Evolutionary conservation across 2,888 invertebrate genomes (phyloP), one percentile per base, ranked within the genome.

Genomic region (Cactoblastis cactorum): DNA sequence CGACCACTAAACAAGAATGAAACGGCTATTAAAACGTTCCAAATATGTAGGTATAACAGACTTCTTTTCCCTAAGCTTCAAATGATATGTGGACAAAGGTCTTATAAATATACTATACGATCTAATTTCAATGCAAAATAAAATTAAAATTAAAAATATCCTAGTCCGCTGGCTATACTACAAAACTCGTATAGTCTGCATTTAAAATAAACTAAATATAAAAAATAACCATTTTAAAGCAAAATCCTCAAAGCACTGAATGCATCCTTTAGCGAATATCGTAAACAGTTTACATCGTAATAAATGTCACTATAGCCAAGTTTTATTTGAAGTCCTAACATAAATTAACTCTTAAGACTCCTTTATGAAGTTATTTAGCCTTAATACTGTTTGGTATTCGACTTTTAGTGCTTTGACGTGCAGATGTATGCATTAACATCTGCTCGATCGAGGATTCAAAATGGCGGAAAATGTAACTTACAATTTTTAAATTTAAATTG

Each of bases 341-440:
- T 72, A 74, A 71, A 71, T 72, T 71, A 68, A 62, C 51, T 9
- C 61, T 71, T 67, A 71, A 67, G 63, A 60, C 60, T 53, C 62
- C 57, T 71, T 70, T 71, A 70, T 69, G 62, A 65, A 63, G 67
- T 62, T 61, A 63, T 65, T 65, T 58, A 54, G 64, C 61, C 14
- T 38, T 28, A 48, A 38, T 24, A 37, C 28, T 37, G 14, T 6
- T 11, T 9, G 18, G 11, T 11, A 38, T 19, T 38, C n/a, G 38
- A 38, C 18, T 18, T 38, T 38, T 38, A 38, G 38, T 38, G 38
- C 38, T 38, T 17, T 15, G 15, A 14, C 3, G 34, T 35, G 34
- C 34, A 35, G 6, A 35, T 35, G 34, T 12, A 14, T 15, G 12
- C 14, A 15, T 14, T 35, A 11, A 2, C n/a, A n/a, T 8, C 6